These are phyloP conservation scores for Carpatolechia fugitivella DNA, from an alignment of 2,888 invertebrate species.

Conservation along the genomic window DNA sequence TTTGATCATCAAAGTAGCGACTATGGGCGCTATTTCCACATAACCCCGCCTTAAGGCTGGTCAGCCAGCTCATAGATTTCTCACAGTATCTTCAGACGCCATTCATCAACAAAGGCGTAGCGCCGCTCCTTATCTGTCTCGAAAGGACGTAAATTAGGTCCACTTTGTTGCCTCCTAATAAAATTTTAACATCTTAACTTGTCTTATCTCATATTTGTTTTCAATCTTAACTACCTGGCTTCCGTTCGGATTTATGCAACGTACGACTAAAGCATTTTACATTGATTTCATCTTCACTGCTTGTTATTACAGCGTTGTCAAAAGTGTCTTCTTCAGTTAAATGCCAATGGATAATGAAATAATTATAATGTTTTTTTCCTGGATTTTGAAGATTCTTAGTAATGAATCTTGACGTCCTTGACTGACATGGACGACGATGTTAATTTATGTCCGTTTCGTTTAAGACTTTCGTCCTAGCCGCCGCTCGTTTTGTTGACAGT, in stretches of 20 bases:
- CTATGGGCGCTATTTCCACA: too few relatives aligned
- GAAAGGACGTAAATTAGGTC: constrained; percentile 66
- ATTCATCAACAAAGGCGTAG: constrained; percentile 18
- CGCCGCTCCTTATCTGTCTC: constrained; percentile 39
- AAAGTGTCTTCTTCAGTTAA: too few relatives aligned
- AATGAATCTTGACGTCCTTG: constrained; percentile 33
- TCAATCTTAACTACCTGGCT: constrained; percentile 77
- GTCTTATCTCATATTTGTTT: constrained; percentile 73
- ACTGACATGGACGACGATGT: constrained; percentile 69
- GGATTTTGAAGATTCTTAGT: neutral
- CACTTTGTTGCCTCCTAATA: constrained; percentile 72
- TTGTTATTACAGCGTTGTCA: neutral
- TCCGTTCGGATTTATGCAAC: constrained; percentile 54
- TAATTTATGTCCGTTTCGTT: constrained; percentile 73
- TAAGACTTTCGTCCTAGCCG: neutral
- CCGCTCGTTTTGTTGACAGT: constrained; percentile 48
- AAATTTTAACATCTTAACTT: constrained; percentile 72
- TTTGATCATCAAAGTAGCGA: too few relatives aligned
- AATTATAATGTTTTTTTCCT: neutral
- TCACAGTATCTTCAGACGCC: constrained; percentile 19
- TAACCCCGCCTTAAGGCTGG: too few relatives aligned
- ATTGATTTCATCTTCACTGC: neutral
- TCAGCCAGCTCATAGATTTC: constrained; percentile 13
- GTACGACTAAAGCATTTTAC: neutral
- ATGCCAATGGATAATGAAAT: neutral